Evolutionary conservation across 2,113 vertebrate genomes (phyloP), one percentile per base, ranked within the genome.

Genomic region (Grammomys surdaster): DNA sequence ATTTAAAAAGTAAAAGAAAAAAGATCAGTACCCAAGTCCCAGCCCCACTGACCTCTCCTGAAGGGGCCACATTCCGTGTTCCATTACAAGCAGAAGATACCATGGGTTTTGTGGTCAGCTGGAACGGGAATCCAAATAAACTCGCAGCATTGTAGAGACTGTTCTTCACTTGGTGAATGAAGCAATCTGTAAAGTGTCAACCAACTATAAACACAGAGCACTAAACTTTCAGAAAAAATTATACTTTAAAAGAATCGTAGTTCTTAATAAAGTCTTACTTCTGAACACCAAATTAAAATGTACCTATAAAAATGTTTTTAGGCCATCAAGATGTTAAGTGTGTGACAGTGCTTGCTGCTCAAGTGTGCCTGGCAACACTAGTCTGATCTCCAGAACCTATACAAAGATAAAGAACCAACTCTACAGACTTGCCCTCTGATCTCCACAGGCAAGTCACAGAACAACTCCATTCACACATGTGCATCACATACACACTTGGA

Each of bases 1-100:
- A 40, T 40, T 10, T 5, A 85, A 65, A 51, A 69, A 28, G 31
- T 14, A 78, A 60, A 54, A 54, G 40, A 56, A 6, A 70, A 73
- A 78, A 89, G 78, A 81, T 58, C 84, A 78, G n/a, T 24, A 88
- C 51, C 43, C 51, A 16, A 85, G 65, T 72, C n/a, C 60, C 86
- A 91, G 4, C 26, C 80, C 72, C 24, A 95, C 98, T 98, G 48
- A 99, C 98, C 98, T 98, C 95, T 95, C 91, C 82, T 43, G 96
- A 90, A 95, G 96, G 19, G 10, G 94, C 92, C 19, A 93, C 77
- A 89, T 88, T 58, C 65, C 86, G 88, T 94, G 96, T 46, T 40
- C 96, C 97, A 93, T 97, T 24, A 86, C 82, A 96, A 89, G 73
- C 58, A 14, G 94, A 73, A 78, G 92, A 65, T 85, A 97, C 89